Conservation (phyloP, 35 echinoderm and acorn worm species). For the Acanthaster planci region DNA sequence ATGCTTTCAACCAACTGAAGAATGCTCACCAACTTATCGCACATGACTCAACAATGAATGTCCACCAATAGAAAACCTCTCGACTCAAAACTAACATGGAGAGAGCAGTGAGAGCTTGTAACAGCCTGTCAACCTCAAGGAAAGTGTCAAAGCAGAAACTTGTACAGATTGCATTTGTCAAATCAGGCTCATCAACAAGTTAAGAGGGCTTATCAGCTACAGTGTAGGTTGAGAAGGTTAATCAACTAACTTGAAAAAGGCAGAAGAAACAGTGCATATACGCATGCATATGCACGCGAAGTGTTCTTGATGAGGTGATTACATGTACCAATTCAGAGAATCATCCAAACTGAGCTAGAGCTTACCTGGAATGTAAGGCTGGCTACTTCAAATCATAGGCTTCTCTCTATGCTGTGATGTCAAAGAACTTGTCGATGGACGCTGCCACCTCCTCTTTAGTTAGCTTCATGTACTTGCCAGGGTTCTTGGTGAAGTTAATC, state of each 20-base stretch:
- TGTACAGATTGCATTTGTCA: neutral
- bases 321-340: too few species aligned
- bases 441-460: constrained; percentile 57
- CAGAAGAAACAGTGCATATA: too few species aligned
- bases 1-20: too few species aligned
- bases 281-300: too few species aligned
- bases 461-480: constrained; percentile 88
- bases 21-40: too few species aligned
- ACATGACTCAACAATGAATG: too few species aligned
- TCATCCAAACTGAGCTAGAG: neutral
- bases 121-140: too few species aligned
- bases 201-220: neutral
- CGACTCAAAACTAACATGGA: too few species aligned
- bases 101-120: too few species aligned
- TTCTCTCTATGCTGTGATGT: constrained; percentile 53
- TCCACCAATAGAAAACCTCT: too few species aligned
- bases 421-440: constrained; percentile 92
- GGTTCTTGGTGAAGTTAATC: constrained; percentile 86
- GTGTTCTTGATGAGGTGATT: too few species aligned
- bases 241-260: constrained; percentile 11
- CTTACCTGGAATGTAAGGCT: neutral
- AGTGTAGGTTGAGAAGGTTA: neutral
- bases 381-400: neutral
- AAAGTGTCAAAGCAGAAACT: neutral
- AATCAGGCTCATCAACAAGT: neutral